A percentile compares a stretch with the other conserved stretches of the same genome.
These are phyloP conservation scores for Heterodera schachtii DNA, from an alignment of 1,140 invertebrate genomes.

Conservation along the genomic window DNA sequence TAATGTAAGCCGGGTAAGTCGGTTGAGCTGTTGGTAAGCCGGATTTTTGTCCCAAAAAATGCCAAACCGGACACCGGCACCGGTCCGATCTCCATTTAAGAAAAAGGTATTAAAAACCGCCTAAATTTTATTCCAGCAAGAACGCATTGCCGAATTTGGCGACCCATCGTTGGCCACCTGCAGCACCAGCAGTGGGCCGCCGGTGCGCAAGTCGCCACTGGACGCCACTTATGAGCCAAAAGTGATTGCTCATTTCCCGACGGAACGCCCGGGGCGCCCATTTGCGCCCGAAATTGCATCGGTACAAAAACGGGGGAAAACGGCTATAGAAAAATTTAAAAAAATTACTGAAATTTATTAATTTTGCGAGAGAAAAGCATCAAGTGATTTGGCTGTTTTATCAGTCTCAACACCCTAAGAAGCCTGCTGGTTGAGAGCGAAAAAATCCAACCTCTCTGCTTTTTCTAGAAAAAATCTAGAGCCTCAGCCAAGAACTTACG, in stretches of 20 bases:
- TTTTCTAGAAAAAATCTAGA: too few relatives aligned
- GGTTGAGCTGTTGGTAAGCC: too few relatives aligned
- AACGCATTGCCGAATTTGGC: constrained; percentile 38
- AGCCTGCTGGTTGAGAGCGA: too few relatives aligned
- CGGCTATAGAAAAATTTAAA: not conserved
- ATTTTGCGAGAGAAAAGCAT: too few relatives aligned
- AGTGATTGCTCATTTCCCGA: constrained; percentile 87
- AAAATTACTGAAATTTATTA: not conserved
- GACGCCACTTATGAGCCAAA: constrained; percentile 91
- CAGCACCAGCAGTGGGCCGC: not conserved
- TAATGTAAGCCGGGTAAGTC: too few relatives aligned
- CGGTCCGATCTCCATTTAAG: not conserved
- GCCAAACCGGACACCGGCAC: too few relatives aligned
- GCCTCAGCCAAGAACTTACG: not conserved
- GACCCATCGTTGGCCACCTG: not conserved
- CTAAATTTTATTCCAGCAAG: constrained; percentile 46
- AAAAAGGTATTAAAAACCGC: too few relatives aligned
- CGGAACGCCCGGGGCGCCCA: constrained; percentile 61
- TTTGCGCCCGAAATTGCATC: constrained; percentile 85
- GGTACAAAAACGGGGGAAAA: constrained; percentile 71
- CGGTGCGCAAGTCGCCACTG: constrained; percentile 77
- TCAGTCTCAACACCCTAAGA: too few relatives aligned
- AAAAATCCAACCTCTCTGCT: too few relatives aligned
- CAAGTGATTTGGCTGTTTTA: too few relatives aligned
- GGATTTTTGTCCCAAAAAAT: too few relatives aligned